phyloP scores from a whole-genome alignment of 2,113 vertebrate genomes.

The Pongo pygmaeus region DNA sequence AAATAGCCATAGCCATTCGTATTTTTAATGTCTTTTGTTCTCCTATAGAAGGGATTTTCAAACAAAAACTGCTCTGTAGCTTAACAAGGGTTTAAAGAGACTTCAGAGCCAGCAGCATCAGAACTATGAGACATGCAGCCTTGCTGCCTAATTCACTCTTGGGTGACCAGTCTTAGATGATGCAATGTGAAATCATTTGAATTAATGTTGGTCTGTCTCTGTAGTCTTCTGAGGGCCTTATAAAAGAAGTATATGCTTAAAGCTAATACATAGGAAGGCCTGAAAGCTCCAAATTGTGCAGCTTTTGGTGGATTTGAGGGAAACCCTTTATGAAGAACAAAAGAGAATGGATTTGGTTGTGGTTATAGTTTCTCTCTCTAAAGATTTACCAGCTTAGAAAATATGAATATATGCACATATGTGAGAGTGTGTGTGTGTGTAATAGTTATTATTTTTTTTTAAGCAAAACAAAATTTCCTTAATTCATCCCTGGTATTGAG shows the following conservation, averaged over 20 bases:
- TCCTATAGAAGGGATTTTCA: not conserved
- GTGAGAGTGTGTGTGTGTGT: not conserved
- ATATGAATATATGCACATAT: not conserved
- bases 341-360: constrained; percentile 56
- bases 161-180: not conserved
- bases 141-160: not conserved
- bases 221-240: constrained; percentile 8
- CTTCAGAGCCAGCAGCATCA: not conserved
- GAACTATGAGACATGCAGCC: not conserved
- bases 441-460: not conserved
- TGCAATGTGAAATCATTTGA: not conserved
- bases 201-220: constrained; percentile 9
- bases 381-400: constrained; percentile 41
- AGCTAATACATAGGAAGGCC: constrained; percentile 34
- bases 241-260: constrained; percentile 40
- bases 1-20: not conserved
- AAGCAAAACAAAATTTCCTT: not conserved
- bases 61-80: not conserved
- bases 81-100: not conserved
- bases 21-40: not conserved
- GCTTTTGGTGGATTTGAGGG: constrained; percentile 66
- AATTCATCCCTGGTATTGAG: not conserved
- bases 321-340: constrained; percentile 66
- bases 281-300: constrained; percentile 46
- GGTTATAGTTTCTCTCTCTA: constrained; percentile 37